Evolutionary conservation across 2,888 invertebrate species (phyloP).

Genomic region (Mesorhabditis spiculigera): DNA sequence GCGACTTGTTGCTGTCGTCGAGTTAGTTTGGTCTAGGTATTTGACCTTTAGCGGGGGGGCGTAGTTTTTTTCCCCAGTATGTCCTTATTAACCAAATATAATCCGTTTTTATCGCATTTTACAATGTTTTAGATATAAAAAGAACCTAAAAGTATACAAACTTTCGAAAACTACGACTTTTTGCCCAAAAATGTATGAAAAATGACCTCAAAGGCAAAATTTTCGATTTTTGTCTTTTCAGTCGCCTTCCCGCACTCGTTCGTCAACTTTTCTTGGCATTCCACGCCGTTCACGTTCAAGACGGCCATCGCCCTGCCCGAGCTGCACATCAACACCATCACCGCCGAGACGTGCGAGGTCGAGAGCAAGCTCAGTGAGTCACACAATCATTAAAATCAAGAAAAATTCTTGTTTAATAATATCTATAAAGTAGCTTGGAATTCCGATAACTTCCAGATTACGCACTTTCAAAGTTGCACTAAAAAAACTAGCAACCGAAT

Average conservation of each 20-base stretch:
- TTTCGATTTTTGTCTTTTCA: too few species aligned
- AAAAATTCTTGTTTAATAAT: too few species aligned
- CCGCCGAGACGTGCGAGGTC: conserved; percentile 40
- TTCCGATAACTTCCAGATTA: too few species aligned
- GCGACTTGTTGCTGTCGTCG: conserved; percentile 48
- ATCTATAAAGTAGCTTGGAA: too few species aligned
- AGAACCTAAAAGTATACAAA: not conserved
- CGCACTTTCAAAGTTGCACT: not conserved
- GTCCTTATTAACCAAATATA: too few species aligned
- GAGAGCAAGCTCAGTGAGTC: conserved; percentile 42
- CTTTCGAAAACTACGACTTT: not conserved
- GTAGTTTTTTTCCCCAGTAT: too few species aligned
- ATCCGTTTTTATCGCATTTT: too few species aligned
- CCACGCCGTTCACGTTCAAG: conserved; percentile 37
- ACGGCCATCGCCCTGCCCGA: conserved; percentile 45
- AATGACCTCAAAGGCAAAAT: not conserved
- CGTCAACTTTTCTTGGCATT: conserved; percentile 48
- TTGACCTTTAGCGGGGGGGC: too few species aligned
- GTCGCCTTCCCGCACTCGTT: conserved; percentile 52
- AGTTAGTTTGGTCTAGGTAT: conserved; percentile 23
- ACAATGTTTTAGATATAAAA: too few species aligned
- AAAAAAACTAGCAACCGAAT: conserved; percentile 8
- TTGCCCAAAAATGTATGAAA: not conserved
- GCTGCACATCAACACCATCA: conserved; percentile 41
- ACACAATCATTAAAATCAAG: not conserved